These are phyloP conservation scores for Machimus atricapillus DNA, from an alignment of 2,888 invertebrate species.

Conservation along the genomic window DNA sequence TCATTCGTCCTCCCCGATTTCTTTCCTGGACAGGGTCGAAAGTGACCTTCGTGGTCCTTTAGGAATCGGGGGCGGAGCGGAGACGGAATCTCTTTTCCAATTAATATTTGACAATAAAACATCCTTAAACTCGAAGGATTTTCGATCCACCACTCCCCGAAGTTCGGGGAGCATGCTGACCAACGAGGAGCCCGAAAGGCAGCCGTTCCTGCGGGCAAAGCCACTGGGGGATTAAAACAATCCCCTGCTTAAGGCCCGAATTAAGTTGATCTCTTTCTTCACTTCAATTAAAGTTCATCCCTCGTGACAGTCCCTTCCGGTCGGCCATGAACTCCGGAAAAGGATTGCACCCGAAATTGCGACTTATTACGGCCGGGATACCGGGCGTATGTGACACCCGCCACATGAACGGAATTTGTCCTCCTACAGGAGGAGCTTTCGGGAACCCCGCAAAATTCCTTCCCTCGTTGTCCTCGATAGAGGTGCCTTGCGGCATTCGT, in stretches of 20 bases:
- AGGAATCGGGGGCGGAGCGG: not conserved
- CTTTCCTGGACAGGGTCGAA: not conserved
- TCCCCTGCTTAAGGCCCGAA: not conserved
- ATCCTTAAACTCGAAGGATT: not conserved
- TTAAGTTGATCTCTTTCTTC: constrained; percentile 26
- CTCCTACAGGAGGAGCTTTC: not conserved
- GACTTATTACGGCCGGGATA: constrained; percentile 3
- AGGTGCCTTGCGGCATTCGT: not conserved
- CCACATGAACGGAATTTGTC: not conserved
- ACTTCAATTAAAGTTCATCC: constrained; percentile 17
- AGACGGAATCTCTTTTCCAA: not conserved
- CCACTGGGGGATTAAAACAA: not conserved
- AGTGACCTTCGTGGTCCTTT: not conserved
- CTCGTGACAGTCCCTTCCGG: not conserved
- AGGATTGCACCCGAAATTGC: not conserved
- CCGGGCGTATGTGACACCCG: not conserved
- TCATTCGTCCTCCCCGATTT: not conserved
- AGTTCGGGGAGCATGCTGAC: not conserved
- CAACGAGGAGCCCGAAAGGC: not conserved
- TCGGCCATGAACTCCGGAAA: not conserved
- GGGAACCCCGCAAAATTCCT: not conserved
- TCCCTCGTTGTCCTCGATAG: not conserved
- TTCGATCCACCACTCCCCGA: not conserved
- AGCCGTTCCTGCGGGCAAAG: not conserved
- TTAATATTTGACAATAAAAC: not conserved